Evolutionary conservation across 2,113 vertebrate genomes (phyloP), one percentile per base, ranked within the genome.

Genomic region (Picathartes gymnocephalus): DNA sequence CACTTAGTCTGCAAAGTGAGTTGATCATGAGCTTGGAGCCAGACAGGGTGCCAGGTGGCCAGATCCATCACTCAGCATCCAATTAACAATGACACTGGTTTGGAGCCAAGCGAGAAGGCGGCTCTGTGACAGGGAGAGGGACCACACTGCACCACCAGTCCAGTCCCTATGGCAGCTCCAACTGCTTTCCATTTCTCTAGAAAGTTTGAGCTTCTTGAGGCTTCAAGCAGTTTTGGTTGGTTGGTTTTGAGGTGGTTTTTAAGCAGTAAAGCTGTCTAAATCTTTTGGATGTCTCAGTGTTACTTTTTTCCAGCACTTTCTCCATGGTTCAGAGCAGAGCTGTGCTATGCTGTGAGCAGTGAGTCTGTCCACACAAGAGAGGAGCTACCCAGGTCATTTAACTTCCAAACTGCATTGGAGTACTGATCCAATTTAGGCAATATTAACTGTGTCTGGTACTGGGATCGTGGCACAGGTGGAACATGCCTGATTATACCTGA

Each of bases 11-110:
- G 96, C 94, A 94, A 78, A 87, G 81, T 0, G 66, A 87, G 87
- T 27, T 39, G 92, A 28, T 93, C 11, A 28, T 65, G 90, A 85
- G 83, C 93, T 74, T 5, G 9, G 51, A 94, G 96, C 88, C 95
- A 96, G 96, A 94, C 93, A 94, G 93, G n/a, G 69, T 81, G 96
- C 96, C 97, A 97, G 96, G 94, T 97, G 97, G 96, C 86, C 95
- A 96, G 84, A 81, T 89, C 95, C 89, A 62, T 71, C 93, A 7
- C 79, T 66, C 81, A 17, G 72, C 89, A 93, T 87, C 96, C 95
- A 94, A 95, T 97, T 97, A 97, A 65, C 89, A 31, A 1, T 15
- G 87, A 40, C 89, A 79, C 88, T 89, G 92, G 19, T 50, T 30
- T 9, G 42, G 76, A 95, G 93, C 94, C 95, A 78, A 57, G 60